phyloP scores from a whole-genome alignment of 2,113 vertebrate genomes.

The Labrus mixtus region DNA sequence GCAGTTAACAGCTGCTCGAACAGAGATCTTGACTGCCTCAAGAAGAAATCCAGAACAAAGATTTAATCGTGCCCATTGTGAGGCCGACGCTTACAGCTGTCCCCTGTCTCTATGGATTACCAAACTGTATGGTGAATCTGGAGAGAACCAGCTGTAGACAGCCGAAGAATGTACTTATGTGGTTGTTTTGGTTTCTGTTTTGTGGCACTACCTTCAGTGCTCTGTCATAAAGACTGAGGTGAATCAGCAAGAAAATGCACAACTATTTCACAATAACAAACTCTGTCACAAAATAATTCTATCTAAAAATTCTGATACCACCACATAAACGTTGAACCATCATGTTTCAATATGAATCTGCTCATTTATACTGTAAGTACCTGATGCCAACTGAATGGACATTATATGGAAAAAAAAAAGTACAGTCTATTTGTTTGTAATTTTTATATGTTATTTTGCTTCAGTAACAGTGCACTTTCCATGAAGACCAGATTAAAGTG shows the following conservation, averaged over 20 bases:
- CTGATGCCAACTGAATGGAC: slow-evolving; percentile 87
- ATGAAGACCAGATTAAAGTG: slow-evolving; percentile 92
- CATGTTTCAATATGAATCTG: slow-evolving; percentile 71
- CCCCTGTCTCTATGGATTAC: slow-evolving; percentile 58
- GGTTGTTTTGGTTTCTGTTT: slow-evolving; percentile 54
- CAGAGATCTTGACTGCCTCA: slow-evolving; percentile 13
- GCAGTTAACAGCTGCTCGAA: slow-evolving; percentile 89
- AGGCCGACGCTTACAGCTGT: slow-evolving; percentile 40
- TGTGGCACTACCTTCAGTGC: slow-evolving; percentile 51
- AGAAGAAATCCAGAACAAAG: slow-evolving; percentile 34
- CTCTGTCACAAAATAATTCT: slow-evolving; percentile 32
- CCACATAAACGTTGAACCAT: slow-evolving; percentile 63
- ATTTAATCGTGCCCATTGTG: slow-evolving; percentile 15
- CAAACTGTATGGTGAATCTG: slow-evolving; percentile 44
- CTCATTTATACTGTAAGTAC: slow-evolving; percentile 86
- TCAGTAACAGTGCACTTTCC: slow-evolving; percentile 95
- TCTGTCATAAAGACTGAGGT: slow-evolving; percentile 40
- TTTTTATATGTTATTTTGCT: slow-evolving; percentile 97
- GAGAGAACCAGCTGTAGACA: slow-evolving; percentile 48
- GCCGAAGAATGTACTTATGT: slow-evolving; percentile 71
- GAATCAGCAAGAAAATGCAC: slow-evolving; percentile 54
- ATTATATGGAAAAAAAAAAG: slow-evolving; percentile 86
- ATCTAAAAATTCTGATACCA: slow-evolving; percentile 59
- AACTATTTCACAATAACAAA: slow-evolving; percentile 54
- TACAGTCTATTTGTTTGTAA: slow-evolving; percentile 92